phyloP scores from a whole-genome alignment of 2,888 invertebrate genomes.

The Abrostola triplasia region DNA sequence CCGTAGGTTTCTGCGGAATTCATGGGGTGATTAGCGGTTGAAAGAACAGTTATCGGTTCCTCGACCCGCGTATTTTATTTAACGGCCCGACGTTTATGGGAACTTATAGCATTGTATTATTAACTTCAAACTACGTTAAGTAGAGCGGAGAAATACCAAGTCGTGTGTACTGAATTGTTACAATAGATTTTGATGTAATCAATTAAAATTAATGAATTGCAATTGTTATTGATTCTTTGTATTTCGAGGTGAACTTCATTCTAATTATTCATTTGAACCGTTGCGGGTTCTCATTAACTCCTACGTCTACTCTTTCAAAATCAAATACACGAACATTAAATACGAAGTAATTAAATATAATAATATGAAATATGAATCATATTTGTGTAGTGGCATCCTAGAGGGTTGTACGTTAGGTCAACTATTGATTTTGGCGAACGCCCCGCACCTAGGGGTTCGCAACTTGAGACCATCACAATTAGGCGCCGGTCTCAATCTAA shows the following conservation, averaged over 20 bases:
- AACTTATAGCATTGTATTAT: constrained; percentile 70
- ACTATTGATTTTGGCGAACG: constrained; percentile 79
- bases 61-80: constrained; percentile 72
- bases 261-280: neutral
- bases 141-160: constrained; percentile 56
- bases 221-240: constrained; percentile 30
- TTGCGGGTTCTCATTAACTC: neutral
- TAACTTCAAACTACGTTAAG: constrained; percentile 55
- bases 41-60: constrained; percentile 81
- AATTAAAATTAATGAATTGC: constrained; percentile 40
- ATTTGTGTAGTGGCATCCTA: constrained; percentile 66
- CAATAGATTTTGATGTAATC: constrained; percentile 49
- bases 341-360: neutral
- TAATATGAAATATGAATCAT: constrained; percentile 62
- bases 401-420: constrained; percentile 72
- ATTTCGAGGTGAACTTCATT: neutral
- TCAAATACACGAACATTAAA: neutral
- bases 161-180: constrained; percentile 42
- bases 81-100: constrained; percentile 74
- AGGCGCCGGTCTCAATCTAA: constrained; percentile 83
- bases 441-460: constrained; percentile 73
- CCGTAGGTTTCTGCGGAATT: constrained; percentile 73
- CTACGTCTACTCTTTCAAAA: too few species aligned
- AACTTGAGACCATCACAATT: constrained; percentile 87
- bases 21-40: constrained; percentile 79